Evolutionary conservation across 2,113 vertebrate species (phyloP).

Genomic region (Oxygymnocypris stewartii): DNA sequence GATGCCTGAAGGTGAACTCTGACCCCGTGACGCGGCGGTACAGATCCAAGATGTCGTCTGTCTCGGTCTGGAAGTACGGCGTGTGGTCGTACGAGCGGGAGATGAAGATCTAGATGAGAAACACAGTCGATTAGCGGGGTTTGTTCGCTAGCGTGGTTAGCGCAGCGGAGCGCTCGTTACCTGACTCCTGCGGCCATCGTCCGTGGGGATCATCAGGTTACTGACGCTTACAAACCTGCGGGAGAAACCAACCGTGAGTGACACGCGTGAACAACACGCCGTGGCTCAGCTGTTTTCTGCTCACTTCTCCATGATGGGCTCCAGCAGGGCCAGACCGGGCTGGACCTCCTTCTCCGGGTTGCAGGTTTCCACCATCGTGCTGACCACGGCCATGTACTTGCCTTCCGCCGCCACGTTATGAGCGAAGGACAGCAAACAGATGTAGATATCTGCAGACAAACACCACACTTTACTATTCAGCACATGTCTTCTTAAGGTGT

Average conservation of each 20-base stretch:
- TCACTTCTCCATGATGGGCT: constrained; percentile 91
- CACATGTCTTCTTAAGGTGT: neutral
- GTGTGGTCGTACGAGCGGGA: constrained; percentile 89
- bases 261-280: neutral
- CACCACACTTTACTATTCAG: neutral
- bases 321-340: constrained; percentile 86
- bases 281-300: neutral
- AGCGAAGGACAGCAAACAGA: constrained; percentile 87
- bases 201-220: constrained; percentile 82
- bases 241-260: neutral
- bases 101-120: constrained; percentile 84
- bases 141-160: no score
- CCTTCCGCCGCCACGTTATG: constrained; percentile 91
- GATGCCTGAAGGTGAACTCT: constrained; percentile 84
- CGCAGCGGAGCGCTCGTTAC: constrained; percentile 62
- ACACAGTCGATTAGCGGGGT: neutral
- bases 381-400: constrained; percentile 92
- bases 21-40: constrained; percentile 89
- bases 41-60: constrained; percentile 91
- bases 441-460: constrained; percentile 84
- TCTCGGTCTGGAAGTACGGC: constrained; percentile 89
- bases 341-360: constrained; percentile 90
- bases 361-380: constrained; percentile 85
- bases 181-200: constrained; percentile 88
- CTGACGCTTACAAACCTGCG: constrained; percentile 86